These are phyloP conservation scores for Lemur catta DNA, from an alignment of 2,797 vertebrate species.

Conservation along the genomic window DNA sequence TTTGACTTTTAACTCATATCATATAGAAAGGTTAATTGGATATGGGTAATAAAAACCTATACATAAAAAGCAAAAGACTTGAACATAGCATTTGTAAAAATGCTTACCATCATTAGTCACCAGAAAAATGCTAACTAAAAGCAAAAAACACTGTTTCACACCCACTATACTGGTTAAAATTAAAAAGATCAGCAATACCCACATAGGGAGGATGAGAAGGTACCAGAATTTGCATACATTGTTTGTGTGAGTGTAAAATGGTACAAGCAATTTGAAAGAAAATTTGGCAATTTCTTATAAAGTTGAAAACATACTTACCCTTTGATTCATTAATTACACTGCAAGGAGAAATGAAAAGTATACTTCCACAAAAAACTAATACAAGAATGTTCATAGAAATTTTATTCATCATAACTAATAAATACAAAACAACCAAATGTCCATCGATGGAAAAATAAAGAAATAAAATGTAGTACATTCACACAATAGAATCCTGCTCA, in stretches of 20 bases:
- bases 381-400: neutral
- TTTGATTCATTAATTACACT: neutral
- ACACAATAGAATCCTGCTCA: neutral
- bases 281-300: neutral
- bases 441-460: neutral
- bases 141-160: neutral
- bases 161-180: neutral
- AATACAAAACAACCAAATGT: neutral
- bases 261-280: neutral
- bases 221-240: neutral
- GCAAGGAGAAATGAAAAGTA: neutral
- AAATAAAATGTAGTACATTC: neutral
- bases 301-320: neutral
- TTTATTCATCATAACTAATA: neutral
- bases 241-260: neutral
- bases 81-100: neutral
- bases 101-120: neutral
- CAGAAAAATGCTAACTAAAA: neutral
- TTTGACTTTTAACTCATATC: neutral
- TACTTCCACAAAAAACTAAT: neutral
- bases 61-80: neutral
- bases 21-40: neutral
- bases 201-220: neutral
- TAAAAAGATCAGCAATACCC: neutral
- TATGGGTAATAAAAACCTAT: neutral